Evolutionary conservation across 2,888 invertebrate genomes (phyloP).

Genomic region (Panopea generosa): DNA sequence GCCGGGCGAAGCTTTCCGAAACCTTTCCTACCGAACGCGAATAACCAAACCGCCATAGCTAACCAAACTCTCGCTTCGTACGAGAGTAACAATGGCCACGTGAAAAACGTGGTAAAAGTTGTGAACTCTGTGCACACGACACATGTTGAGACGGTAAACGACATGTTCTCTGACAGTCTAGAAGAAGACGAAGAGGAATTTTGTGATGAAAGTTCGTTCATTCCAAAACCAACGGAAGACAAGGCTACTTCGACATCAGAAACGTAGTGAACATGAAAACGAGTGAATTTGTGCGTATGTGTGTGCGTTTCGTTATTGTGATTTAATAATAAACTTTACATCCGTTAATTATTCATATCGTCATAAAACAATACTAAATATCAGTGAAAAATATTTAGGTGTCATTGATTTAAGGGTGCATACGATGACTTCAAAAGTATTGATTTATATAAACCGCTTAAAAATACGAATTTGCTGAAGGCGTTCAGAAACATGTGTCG

Average conservation of each 20-base stretch:
- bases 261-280: constrained; percentile 5
- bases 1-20: constrained; percentile 60
- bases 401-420: too few relatives aligned
- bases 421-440: too few relatives aligned
- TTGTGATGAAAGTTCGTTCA: constrained; percentile 59
- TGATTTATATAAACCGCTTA: too few relatives aligned
- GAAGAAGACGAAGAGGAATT: constrained; percentile 74
- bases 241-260: constrained; percentile 63
- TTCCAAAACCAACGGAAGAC: constrained; percentile 55
- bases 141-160: constrained; percentile 65
- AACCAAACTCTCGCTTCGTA: constrained; percentile 51
- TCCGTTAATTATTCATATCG: too few relatives aligned
- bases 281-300: too few relatives aligned
- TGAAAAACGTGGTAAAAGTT: constrained; percentile 42
- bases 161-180: constrained; percentile 74
- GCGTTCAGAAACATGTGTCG: too few relatives aligned
- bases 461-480: too few relatives aligned
- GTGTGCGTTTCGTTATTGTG: too few relatives aligned
- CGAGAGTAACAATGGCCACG: constrained; percentile 65
- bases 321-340: too few relatives aligned
- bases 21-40: constrained; percentile 57
- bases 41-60: constrained; percentile 32
- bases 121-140: constrained; percentile 53
- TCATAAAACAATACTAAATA: too few relatives aligned
- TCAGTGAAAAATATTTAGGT: too few relatives aligned